Percentiles rank a stretch among this genome's conserved stretches.
Evolutionary conservation across 2,113 vertebrate species (phyloP).

Genomic region (Columba janthina): DNA sequence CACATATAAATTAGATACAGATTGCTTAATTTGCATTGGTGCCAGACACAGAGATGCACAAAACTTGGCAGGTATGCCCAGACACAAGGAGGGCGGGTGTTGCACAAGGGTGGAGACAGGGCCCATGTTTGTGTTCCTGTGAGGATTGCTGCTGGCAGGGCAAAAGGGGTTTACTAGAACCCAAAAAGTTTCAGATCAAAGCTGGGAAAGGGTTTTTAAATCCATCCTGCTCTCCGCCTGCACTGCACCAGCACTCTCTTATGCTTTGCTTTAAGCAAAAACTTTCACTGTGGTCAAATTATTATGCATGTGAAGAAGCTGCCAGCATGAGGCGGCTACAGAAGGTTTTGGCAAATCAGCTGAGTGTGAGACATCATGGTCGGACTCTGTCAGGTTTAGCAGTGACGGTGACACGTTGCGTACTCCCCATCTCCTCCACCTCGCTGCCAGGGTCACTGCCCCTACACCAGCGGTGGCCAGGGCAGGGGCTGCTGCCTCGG

Average conservation of each 20-base stretch:
- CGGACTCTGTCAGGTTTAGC: neutral
- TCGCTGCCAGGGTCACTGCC: neutral
- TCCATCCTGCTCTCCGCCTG: neutral
- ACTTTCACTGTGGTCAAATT: neutral
- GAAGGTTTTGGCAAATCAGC: neutral
- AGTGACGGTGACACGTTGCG: neutral
- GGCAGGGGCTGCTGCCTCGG: neutral
- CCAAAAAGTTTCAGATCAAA: constrained; percentile 9
- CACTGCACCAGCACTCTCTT: neutral
- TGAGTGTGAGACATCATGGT: neutral
- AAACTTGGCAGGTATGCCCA: constrained; percentile 22
- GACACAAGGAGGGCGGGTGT: neutral
- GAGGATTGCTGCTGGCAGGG: neutral
- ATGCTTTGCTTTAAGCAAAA: constrained; percentile 5
- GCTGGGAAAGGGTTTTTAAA: constrained; percentile 6
- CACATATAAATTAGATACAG: constrained; percentile 20
- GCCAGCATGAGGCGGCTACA: neutral
- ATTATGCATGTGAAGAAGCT: neutral
- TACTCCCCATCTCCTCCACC: neutral
- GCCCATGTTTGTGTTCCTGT: neutral
- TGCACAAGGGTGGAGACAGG: neutral
- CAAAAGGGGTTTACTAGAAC: neutral
- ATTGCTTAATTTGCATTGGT: constrained; percentile 55
- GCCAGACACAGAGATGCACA: constrained; percentile 31
- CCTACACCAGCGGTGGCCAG: neutral